Conservation (phyloP, 2,888 invertebrate species). For the Cynaeus angustus region DNA sequence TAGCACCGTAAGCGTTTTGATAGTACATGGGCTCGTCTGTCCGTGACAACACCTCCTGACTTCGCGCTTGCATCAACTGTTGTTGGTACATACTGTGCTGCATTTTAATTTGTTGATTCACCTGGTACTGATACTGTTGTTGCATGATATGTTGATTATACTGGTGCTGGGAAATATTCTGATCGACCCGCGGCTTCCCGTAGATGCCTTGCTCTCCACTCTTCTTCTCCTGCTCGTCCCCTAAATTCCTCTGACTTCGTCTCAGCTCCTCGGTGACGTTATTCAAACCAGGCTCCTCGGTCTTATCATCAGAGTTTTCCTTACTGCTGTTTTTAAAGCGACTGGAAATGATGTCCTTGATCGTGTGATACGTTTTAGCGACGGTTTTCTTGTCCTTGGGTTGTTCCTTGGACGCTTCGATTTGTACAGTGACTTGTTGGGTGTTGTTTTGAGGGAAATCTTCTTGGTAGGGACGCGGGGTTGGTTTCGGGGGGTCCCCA, state of each 20-base stretch:
- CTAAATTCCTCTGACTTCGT: conserved; percentile 70
- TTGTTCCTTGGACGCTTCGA: conserved; percentile 74
- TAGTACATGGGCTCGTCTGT: conserved; percentile 68
- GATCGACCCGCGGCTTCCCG: conserved; percentile 76
- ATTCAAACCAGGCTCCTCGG: conserved; percentile 75
- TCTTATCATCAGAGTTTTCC: conserved; percentile 75
- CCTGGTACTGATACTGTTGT: conserved; percentile 66
- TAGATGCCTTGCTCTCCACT: conserved; percentile 76
- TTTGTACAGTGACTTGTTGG: conserved; percentile 73
- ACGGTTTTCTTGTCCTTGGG: conserved; percentile 77
- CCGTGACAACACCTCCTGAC: conserved; percentile 75
- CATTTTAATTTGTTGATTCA: conserved; percentile 63
- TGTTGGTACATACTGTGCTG: conserved; percentile 68
- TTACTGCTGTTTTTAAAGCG: conserved; percentile 79
- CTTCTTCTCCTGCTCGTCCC: conserved; percentile 64
- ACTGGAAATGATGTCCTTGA: conserved; percentile 89
- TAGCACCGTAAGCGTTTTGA: conserved; percentile 63
- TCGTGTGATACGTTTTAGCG: conserved; percentile 86
- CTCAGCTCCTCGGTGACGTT: conserved; percentile 77
- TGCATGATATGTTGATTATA: conserved; percentile 64
- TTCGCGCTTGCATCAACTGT: conserved; percentile 69
- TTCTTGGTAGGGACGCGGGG: conserved; percentile 66
- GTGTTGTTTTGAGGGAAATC: conserved; percentile 66
- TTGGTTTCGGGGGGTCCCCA: conserved; percentile 58
- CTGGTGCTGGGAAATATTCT: conserved; percentile 62